These are phyloP conservation scores for Danio tinwini DNA, from an alignment of 2,797 vertebrate species.

Conservation along the genomic window DNA sequence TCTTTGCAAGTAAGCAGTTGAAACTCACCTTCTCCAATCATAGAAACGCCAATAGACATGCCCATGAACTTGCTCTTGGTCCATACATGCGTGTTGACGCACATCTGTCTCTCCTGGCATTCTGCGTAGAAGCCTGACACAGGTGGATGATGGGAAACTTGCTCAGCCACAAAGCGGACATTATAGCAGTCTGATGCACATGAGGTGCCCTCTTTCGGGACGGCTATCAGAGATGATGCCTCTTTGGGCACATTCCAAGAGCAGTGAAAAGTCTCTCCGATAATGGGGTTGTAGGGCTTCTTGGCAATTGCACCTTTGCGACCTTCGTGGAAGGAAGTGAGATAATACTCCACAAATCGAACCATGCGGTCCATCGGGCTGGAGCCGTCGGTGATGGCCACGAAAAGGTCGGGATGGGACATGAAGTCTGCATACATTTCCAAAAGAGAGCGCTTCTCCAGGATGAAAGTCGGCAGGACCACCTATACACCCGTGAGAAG, in stretches of 20 bases:
- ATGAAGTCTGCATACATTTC: slow-evolving; percentile 99
- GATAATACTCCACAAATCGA: slow-evolving; percentile 97
- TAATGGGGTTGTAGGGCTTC: slow-evolving; percentile 99
- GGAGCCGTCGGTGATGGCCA: slow-evolving; percentile 86
- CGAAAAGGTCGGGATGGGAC: slow-evolving; percentile 95
- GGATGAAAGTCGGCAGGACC: slow-evolving; percentile 96
- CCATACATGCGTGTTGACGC: slow-evolving; percentile 96
- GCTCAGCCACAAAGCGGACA: slow-evolving; percentile 94
- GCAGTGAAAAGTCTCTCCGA: slow-evolving; percentile 97
- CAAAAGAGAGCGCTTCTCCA: slow-evolving; percentile 96
- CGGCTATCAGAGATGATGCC: slow-evolving; percentile 46
- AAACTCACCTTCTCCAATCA: slow-evolving; percentile 92
- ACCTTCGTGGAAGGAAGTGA: slow-evolving; percentile 98
- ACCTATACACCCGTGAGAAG: slow-evolving; percentile 76
- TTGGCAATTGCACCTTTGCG: slow-evolving; percentile 97
- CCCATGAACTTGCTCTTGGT: slow-evolving; percentile 99
- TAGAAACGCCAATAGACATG: slow-evolving; percentile 98
- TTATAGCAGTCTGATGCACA: slow-evolving; percentile 79
- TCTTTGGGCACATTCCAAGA: slow-evolving; percentile 89
- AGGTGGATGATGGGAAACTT: slow-evolving; percentile 98
- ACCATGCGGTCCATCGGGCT: slow-evolving; percentile 94
- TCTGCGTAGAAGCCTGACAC: slow-evolving; percentile 98
- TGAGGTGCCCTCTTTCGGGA: slow-evolving; percentile 61
- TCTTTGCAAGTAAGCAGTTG: fast-evolving
- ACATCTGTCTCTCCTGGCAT: slow-evolving; percentile 91